These are phyloP conservation scores for Dysidea cf. avara DNA, from an alignment of 37 sponge, comb jelly and placozoan species.

Conservation along the genomic window DNA sequence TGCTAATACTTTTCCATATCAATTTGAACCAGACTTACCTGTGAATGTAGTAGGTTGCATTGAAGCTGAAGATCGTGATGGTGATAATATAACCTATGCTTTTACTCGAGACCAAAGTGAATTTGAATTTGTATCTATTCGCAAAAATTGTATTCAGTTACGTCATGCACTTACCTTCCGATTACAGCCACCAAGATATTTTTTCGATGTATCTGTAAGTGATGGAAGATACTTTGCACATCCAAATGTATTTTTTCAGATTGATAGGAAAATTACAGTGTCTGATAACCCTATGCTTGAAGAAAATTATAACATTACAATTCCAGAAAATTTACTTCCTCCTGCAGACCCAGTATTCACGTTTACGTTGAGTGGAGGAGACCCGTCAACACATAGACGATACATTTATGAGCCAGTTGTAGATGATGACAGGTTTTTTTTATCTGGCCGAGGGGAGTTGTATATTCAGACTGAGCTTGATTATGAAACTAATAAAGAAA, in stretches of 20 bases:
- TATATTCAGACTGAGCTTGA: conserved; percentile 16
- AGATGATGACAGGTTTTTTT: conserved; percentile 1
- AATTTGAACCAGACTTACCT: not conserved
- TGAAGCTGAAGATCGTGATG: conserved; percentile 32
- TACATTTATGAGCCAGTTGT: conserved; percentile 18
- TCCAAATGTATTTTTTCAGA: not conserved
- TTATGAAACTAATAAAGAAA: conserved; percentile 6
- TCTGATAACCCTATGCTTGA: conserved; percentile 17
- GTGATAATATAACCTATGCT: conserved; percentile 35
- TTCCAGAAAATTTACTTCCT: conserved; percentile 11
- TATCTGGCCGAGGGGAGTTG: conserved; percentile 7
- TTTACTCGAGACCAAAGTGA: not conserved
- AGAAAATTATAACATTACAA: conserved; percentile 2
- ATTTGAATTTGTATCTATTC: conserved; percentile 1
- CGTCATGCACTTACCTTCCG: conserved; percentile 25
- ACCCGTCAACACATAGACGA: conserved; percentile 7
- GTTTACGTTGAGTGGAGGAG: not conserved
- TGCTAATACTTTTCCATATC: conserved; percentile 30
- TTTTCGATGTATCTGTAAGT: conserved; percentile 30
- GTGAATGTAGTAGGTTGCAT: conserved; percentile 32
- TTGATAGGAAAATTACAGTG: conserved; percentile 11
- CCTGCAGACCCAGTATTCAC: conserved; percentile 12
- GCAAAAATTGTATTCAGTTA: conserved; percentile 13
- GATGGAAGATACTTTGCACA: conserved; percentile 29
- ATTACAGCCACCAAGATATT: not conserved